phyloP scores from a whole-genome alignment of 2,113 vertebrate genomes.

The Sapajus apella region DNA sequence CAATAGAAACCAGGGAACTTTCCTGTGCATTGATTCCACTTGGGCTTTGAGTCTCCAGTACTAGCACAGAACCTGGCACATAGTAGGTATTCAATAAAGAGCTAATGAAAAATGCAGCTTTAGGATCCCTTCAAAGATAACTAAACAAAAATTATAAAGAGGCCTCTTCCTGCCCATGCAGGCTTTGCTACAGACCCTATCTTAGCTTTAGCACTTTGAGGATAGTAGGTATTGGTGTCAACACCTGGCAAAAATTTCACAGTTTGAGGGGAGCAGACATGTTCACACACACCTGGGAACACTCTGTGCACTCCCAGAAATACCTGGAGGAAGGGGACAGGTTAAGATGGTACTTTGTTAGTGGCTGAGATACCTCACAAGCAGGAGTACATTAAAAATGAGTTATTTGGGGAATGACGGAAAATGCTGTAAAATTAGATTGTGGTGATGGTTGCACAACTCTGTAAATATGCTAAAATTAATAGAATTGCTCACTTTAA shows the following conservation, averaged over 20 bases:
- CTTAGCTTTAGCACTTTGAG: background rate
- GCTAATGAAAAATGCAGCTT: background rate
- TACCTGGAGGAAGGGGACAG: background rate
- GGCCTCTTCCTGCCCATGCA: background rate
- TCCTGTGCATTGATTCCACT: background rate
- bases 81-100: background rate
- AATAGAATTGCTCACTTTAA: constrained; percentile 32
- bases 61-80: background rate
- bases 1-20: background rate
- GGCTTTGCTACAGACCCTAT: background rate
- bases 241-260: background rate
- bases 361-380: background rate
- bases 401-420: background rate
- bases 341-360: background rate
- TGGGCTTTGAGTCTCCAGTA: background rate
- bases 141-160: background rate
- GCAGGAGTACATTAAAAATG: background rate
- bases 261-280: background rate
- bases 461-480: constrained; percentile 43
- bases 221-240: background rate
- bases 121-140: background rate
- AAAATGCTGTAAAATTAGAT: constrained; percentile 42
- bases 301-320: background rate
- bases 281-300: background rate
- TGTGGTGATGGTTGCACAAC: background rate